Evolutionary conservation across 2,888 invertebrate genomes (phyloP).

Genomic region (Epinotia brunnichana): DNA sequence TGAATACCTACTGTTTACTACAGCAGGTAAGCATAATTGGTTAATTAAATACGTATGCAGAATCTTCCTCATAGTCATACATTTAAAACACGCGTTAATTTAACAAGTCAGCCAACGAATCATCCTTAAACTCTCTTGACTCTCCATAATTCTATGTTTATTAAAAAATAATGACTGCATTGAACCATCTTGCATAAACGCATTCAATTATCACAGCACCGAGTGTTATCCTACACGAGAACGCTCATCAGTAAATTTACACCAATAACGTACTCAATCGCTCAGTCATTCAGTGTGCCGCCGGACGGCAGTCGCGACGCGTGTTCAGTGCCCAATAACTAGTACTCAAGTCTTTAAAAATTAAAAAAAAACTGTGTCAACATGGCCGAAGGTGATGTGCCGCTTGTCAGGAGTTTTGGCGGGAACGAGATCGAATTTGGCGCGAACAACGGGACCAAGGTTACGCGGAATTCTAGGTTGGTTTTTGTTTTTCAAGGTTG

Average conservation of each 20-base stretch:
- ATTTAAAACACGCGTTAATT: background rate
- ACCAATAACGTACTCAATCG: constrained; percentile 73
- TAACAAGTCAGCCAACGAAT: background rate
- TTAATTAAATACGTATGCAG: background rate
- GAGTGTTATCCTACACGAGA: constrained; percentile 66
- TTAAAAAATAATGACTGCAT: constrained; percentile 27
- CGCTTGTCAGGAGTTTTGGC: constrained; percentile 75
- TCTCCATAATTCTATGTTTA: background rate
- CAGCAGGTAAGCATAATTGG: constrained; percentile 1
- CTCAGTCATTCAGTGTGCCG: constrained; percentile 68
- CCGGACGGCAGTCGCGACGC: constrained; percentile 51
- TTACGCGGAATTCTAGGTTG: constrained; percentile 76
- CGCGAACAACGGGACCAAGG: constrained; percentile 68
- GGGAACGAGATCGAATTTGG: constrained; percentile 76
- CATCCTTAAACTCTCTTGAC: background rate
- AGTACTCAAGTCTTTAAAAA: constrained; percentile 19
- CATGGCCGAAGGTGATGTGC: constrained; percentile 79
- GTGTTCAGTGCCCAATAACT: constrained; percentile 23
- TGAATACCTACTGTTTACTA: background rate
- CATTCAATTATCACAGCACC: constrained; percentile 75
- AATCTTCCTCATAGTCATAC: background rate
- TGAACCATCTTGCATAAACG: constrained; percentile 57
- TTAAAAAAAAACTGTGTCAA: constrained; percentile 31
- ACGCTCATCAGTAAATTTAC: constrained; percentile 72
- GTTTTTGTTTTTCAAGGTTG: constrained; percentile 50